phyloP scores from a whole-genome alignment of 1,140 invertebrate species.

The Zophobas atratus region DNA sequence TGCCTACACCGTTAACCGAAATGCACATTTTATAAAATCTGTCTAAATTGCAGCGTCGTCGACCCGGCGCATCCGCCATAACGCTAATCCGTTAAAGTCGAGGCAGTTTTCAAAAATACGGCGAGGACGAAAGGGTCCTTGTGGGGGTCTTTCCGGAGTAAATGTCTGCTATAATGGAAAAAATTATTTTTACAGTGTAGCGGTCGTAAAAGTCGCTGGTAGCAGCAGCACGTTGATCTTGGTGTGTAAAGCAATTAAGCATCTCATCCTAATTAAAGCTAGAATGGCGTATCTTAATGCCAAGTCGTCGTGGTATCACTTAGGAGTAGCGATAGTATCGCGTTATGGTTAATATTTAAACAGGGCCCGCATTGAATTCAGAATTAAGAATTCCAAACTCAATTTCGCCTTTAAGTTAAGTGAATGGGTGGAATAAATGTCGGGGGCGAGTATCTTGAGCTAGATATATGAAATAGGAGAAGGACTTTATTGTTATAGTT shows the following conservation, averaged over 20 bases:
- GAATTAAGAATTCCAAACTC: conserved; percentile 54
- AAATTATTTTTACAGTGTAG: conserved; percentile 53
- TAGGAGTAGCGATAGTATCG: conserved; percentile 57
- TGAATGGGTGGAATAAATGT: conserved; percentile 23
- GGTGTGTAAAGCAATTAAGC: conserved; percentile 61
- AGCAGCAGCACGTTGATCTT: conserved; percentile 55
- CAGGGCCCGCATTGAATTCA: conserved; percentile 59
- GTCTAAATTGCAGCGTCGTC: not conserved
- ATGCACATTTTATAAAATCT: not conserved
- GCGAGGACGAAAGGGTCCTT: no score
- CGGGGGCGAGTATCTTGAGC: not conserved
- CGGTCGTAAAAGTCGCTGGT: conserved; percentile 24
- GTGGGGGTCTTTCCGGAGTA: not conserved
- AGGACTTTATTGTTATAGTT: not conserved
- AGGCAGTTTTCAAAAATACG: no score
- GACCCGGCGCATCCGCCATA: conserved; percentile 35
- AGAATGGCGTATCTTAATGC: conserved; percentile 60
- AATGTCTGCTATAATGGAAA: conserved; percentile 1
- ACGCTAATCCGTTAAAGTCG: no score
- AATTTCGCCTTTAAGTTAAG: conserved; percentile 24
- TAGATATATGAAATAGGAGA: conserved; percentile 11
- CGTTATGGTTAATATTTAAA: conserved; percentile 57
- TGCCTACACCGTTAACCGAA: conserved; percentile 44
- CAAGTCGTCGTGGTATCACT: conserved; percentile 58
- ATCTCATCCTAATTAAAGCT: conserved; percentile 64